These are phyloP conservation scores for Agapornis canus DNA, from an alignment of 2,797 vertebrate genomes.

Conservation along the genomic window DNA sequence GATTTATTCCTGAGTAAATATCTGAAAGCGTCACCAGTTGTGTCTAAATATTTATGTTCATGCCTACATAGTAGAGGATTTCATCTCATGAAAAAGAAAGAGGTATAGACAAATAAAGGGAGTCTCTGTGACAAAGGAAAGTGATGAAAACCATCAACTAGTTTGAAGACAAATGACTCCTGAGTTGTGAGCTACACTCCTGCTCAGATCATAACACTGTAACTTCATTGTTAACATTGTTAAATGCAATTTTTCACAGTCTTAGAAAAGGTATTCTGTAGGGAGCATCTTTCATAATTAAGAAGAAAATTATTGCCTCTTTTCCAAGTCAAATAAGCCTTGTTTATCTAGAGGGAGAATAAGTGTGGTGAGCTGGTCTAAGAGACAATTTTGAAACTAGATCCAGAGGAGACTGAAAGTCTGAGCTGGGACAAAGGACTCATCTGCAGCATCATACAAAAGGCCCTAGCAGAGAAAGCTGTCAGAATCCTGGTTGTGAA, in stretches of 20 bases:
- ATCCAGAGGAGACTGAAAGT: constrained; percentile 39
- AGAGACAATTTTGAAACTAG: constrained; percentile 29
- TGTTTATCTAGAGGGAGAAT: background rate
- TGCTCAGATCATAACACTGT: background rate
- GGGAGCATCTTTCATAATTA: constrained; percentile 28
- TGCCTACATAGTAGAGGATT: background rate
- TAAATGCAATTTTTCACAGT: constrained; percentile 4
- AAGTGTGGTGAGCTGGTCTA: background rate
- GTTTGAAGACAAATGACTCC: background rate
- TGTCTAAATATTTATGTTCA: constrained; percentile 26
- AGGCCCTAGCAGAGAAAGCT: background rate
- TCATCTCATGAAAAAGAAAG: background rate
- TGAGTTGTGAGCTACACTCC: background rate
- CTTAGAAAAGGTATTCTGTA: background rate
- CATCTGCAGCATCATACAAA: background rate
- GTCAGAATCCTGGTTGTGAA: background rate
- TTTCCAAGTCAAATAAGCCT: constrained; percentile 49
- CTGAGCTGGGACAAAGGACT: constrained; percentile 9
- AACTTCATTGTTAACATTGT: background rate
- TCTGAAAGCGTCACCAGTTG: background rate
- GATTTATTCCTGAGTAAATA: constrained; percentile 52
- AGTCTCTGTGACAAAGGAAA: background rate
- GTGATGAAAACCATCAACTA: background rate
- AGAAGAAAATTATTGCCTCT: background rate
- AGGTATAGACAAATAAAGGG: constrained; percentile 14